Base-by-base conservation (phyloP, 2,888 invertebrate genomes). In the Brachyptera putata region DNA sequence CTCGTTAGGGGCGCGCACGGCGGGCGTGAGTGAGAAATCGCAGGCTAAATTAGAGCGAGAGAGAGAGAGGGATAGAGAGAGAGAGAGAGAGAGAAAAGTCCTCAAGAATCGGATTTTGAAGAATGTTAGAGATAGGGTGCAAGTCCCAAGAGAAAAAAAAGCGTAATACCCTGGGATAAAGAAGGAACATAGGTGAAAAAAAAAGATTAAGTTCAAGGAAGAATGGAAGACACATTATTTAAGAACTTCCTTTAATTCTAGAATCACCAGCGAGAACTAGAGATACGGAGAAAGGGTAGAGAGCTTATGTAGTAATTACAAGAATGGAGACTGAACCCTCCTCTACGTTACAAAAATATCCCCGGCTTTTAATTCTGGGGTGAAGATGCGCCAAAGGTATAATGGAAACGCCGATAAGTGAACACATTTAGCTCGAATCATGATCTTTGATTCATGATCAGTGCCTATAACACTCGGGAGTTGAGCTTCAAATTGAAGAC, bases 231-330 rank as follows among this genome's bases (percentile, higher is more conserved):
- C 53, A 53, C 53, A 34, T 53, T 53, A 53, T 36, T 53, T 53
- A 53, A 53, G 53, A 53, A 53, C 22, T 53, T 53, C 34, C 22
- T 30, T 24, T 16, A 36, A 53, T 53, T 22, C 26, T 50, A 16
- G 49, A 25, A 50, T 50, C 49, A 50, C 49, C 16, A n/a, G n/a
- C n/a, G n/a, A n/a, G n/a, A n/a, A n/a, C n/a, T n/a, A n/a, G n/a
- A n/a, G n/a, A n/a, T n/a, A n/a, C n/a, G n/a, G n/a, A n/a, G 43
- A 16, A 30, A 7, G 7, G 30, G 22, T 46, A 21, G 46, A 53
- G 53, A 53, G 53, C 53, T 53, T 53, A 53, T 53, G 53, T 53
- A 36, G 53, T 53, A 53, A 53, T 53, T 53, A 53, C 53, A 53
- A 46, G 46, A 46, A 46, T 46, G 46, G 41, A 41, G 41, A 50